Evolutionary conservation across 2,888 invertebrate species (phyloP).

Genomic region (Cephalotes varians): DNA sequence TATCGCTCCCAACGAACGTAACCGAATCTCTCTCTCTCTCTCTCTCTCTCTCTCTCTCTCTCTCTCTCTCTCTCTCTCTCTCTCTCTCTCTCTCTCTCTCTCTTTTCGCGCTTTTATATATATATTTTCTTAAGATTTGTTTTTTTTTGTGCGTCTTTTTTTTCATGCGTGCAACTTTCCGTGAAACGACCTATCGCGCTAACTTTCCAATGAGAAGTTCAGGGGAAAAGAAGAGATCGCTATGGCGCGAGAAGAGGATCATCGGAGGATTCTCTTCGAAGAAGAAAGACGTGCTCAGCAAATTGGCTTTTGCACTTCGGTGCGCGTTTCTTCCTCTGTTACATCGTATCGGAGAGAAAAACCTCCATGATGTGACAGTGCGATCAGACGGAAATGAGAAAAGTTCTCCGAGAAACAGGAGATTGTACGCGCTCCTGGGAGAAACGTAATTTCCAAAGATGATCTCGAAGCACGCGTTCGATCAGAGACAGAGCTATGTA

Average conservation of each 20-base stretch:
- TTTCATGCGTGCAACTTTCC: slow-evolving; percentile 13
- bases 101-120: slow-evolving; percentile 14
- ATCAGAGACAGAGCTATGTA: background rate
- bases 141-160: slow-evolving; percentile 23
- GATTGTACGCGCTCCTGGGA: background rate
- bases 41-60: background rate
- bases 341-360: background rate
- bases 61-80: background rate
- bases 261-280: background rate
- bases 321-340: slow-evolving; percentile 2
- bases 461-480: slow-evolving; percentile 10
- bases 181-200: slow-evolving; percentile 16
- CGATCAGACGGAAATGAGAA: slow-evolving; percentile 27
- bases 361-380: slow-evolving; percentile 1
- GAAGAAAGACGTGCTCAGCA: background rate
- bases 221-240: slow-evolving; percentile 1
- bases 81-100: background rate
- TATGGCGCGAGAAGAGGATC: background rate
- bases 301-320: slow-evolving; percentile 19
- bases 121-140: background rate
- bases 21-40: background rate
- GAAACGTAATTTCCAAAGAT: background rate
- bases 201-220: slow-evolving; percentile 4
- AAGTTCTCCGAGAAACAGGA: background rate
- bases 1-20: slow-evolving; percentile 25